phyloP scores from a whole-genome alignment of 1,140 invertebrate genomes.

The Drosophila tani region DNA sequence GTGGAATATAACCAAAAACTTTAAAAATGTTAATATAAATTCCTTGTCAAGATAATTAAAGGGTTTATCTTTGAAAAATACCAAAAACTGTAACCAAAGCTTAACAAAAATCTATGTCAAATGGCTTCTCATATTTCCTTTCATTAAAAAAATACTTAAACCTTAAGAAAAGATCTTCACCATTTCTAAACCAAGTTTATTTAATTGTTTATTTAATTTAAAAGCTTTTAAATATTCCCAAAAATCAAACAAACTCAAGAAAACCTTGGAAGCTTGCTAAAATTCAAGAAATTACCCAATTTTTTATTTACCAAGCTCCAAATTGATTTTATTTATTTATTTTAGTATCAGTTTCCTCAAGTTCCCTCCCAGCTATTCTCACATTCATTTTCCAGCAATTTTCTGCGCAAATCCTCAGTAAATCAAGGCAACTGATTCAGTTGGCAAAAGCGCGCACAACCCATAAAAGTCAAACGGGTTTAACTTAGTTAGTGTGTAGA shows the following conservation, averaged over 20 bases:
- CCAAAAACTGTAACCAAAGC: no score
- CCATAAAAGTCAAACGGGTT: conserved; percentile 50
- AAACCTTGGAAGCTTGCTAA: not conserved
- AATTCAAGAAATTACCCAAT: no score
- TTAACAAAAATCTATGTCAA: not conserved
- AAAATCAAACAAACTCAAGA: not conserved
- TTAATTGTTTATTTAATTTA: not conserved
- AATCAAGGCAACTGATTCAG: conserved; percentile 20
- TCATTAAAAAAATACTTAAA: not conserved
- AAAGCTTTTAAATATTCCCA: not conserved
- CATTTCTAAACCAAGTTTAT: not conserved
- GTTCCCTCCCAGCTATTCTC: not conserved
- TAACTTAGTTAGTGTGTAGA: conserved; percentile 40
- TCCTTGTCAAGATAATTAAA: no score
- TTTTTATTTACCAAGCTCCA: no score
- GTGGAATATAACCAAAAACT: no score
- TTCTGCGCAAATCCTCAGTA: conserved; percentile 18
- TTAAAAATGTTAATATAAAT: no score
- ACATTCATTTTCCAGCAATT: not conserved
- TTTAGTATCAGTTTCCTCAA: not conserved
- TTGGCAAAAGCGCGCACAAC: conserved; percentile 11
- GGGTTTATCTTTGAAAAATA: no score
- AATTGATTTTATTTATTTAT: not conserved
- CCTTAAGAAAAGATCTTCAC: not conserved
- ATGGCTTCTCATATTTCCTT: not conserved